Evolutionary conservation across 64 coral and sea anemone genomes (phyloP), one percentile per base, ranked within the genome.

Genomic region (Astreopora myriophthalma): DNA sequence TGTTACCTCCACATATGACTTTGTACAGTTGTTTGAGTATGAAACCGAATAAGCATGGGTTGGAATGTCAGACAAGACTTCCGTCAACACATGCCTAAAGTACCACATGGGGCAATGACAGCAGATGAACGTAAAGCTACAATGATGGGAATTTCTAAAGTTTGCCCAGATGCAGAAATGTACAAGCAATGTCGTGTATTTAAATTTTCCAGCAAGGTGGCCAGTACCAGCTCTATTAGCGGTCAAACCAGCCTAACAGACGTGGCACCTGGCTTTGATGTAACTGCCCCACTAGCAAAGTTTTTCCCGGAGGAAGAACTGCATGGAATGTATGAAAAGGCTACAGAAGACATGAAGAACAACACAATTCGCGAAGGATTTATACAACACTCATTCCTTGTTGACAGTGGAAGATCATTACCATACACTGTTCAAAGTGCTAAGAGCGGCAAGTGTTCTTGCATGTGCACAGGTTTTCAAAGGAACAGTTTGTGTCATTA

Each of bases 1-100:
- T 35, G 34, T 93, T 57, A 17, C 77, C 1, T 57, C 91, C 19
- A 58, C 86, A 16, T 79, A 70, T 40, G 62, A 69, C 35, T 87
- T 87, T 39, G 67, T 73, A 16, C 40, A 77, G 6, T 67, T 11
- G 1, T 87, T 86, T 70, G 83, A 87, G 19, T 14, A 13, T 6
- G 91, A 87, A 55, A 85, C 74, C n/a, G 83, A 93, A 49, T 16
- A 69, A 0, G 73, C 91, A 0, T 93, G 73, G 91, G 69, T 93
- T 12, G 37, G 83, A 13, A 13, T 93, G 72, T 87, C 30, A 36
- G 37, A 49, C n/a, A 81, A 8, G 27, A 68, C 6, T 82, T 71
- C 36, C 6, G 14, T 3, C 33, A 63, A 1, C 44, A 85, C 48
- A 26, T 38, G 36, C 79, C 48, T 39, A 17, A 24, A 42, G 17